Evolutionary conservation across 2,888 invertebrate genomes (phyloP), one percentile per base, ranked within the genome.

Genomic region (Deilephila elpenor): DNA sequence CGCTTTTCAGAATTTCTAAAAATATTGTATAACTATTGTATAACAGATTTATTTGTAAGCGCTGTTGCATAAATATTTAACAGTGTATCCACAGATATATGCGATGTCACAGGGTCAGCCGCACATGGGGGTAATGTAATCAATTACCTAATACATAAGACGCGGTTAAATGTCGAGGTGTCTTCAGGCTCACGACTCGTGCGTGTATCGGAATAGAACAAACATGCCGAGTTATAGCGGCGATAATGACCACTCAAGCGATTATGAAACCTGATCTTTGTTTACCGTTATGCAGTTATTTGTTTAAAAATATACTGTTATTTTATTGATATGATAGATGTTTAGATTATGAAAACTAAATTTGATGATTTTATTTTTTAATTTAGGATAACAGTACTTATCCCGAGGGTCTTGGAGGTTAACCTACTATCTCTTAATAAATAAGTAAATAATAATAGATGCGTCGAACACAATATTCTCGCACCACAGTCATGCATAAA

Each of bases 21-120:
- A 78, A 75, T 74, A 72, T 79, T 78, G 74, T 74, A 71, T 78
- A 82, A 81, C 25, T 51, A 56, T 70, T 56, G 19, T 19, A 71
- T 34, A 71, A 59, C 53, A 8, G 56, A 56, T 59, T 51, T 61
- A 53, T 72, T 71, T 44, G 20, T 44, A 44, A 59, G 5, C 37
- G 4, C 14, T 53, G 32, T 20, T 72, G 29, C 25, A 53, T 53
- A 80, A 80, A 79, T 11, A 0, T 14, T 14, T 44, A 1, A 14
- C 14, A 11, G 37, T 20, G 8, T 19, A 20, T 67, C 44, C 20
- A 44, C 25, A 67, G 5, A 29, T 19, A 6, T 67, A 44, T 51
- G 20, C 25, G 44, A 67, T 84, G 83, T 82, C 82, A 78, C 80
- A 82, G 84, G 86, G 89, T 88, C 88, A 88, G 61, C 77, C 80